phyloP scores from a whole-genome alignment of 1,140 invertebrate species.

The Dolichoris vasculosae region DNA sequence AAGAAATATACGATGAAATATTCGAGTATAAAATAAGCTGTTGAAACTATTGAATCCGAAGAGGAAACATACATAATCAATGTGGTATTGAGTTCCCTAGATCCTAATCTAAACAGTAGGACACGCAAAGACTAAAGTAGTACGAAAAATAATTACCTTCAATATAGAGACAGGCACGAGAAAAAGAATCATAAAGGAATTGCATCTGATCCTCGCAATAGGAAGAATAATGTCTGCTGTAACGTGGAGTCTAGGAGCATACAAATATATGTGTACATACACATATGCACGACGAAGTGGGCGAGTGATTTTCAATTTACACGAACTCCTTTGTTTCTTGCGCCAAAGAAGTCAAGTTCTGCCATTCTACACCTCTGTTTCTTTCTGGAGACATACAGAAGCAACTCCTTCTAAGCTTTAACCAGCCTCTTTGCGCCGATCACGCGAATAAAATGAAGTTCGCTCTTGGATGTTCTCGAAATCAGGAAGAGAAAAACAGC shows the following conservation, averaged over 20 bases:
- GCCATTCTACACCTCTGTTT: not conserved
- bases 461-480: not conserved
- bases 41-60: no score
- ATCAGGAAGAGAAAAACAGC: not conserved
- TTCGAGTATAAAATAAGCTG: no score
- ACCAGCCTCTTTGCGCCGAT: not conserved
- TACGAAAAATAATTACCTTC: not conserved
- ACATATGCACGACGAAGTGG: not conserved
- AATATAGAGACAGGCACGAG: constrained; percentile 8
- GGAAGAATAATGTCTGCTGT: constrained; percentile 61
- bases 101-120: not conserved
- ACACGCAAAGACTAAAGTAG: not conserved
- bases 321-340: constrained; percentile 57
- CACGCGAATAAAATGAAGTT: constrained; percentile 23
- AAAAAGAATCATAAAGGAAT: constrained; percentile 16
- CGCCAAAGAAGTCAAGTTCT: constrained; percentile 57
- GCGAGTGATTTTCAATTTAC: constrained; percentile 65
- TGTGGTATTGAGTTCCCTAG: not conserved
- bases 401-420: constrained; percentile 2
- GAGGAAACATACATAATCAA: not conserved
- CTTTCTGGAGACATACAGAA: not conserved
- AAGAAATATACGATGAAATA: no score
- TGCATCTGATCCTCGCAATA: constrained; percentile 60
- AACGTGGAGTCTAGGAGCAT: not conserved
- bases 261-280: not conserved